Conservation (phyloP, 2,113 vertebrate genomes). For the Microtus montanus region DNA sequence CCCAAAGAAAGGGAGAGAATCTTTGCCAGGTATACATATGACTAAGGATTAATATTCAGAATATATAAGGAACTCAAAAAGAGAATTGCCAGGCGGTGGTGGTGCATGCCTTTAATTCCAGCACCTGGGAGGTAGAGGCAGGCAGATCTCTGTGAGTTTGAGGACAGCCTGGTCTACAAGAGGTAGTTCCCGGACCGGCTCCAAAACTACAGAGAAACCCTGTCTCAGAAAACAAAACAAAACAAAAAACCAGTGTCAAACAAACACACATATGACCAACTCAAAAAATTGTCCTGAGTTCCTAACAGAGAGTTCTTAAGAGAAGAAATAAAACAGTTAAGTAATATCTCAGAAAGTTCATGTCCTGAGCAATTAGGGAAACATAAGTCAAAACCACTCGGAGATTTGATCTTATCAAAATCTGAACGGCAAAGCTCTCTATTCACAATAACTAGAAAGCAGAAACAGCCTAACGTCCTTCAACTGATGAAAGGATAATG, state of each 20-base stretch:
- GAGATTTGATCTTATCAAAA: not conserved
- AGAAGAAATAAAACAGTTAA: not conserved
- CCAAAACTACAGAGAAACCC: too few species aligned
- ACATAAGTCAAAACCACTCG: not conserved
- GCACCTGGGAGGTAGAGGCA: too few species aligned
- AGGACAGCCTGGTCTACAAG: too few species aligned
- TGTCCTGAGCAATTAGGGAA: not conserved
- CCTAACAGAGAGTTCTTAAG: not conserved
- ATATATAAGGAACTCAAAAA: not conserved
- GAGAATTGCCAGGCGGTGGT: rapidly evolving
- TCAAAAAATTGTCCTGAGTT: not conserved
- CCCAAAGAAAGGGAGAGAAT: not conserved
- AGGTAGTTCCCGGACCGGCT: too few species aligned
- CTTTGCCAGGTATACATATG: not conserved
- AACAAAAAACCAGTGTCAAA: not conserved
- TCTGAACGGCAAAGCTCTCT: not conserved
- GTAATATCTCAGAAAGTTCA: not conserved
- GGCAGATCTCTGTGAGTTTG: too few species aligned
- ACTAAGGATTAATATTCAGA: not conserved
- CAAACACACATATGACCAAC: not conserved
- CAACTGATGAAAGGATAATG: not conserved
- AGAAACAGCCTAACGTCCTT: not conserved
- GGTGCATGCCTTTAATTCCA: too few species aligned
- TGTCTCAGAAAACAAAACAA: too few species aligned
- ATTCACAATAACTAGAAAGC: not conserved